Evolutionary conservation across 2,888 invertebrate species (phyloP).

Genomic region (Celastrina argiolus): DNA sequence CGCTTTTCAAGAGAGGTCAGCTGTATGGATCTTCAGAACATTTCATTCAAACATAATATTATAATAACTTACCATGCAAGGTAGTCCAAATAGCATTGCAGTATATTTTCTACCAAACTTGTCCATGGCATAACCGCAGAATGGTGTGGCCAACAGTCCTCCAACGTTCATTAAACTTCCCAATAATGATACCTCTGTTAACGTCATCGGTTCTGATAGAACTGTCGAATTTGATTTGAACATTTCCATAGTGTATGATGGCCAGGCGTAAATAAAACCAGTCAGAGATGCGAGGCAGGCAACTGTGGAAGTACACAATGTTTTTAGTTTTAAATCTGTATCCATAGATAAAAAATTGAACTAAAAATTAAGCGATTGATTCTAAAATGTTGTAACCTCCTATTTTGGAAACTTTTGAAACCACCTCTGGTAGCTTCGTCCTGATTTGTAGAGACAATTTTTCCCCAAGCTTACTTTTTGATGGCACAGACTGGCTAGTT

Average conservation of each 20-base stretch:
- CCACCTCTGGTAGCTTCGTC: too few relatives aligned
- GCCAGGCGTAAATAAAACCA: conserved; percentile 62
- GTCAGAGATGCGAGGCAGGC: conserved; percentile 54
- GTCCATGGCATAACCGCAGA: conserved; percentile 55
- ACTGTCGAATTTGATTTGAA: conserved; percentile 59
- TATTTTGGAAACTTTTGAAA: too few relatives aligned
- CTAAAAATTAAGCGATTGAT: too few relatives aligned
- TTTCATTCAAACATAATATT: too few relatives aligned
- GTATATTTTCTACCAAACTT: conserved; percentile 60
- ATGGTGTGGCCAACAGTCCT: conserved; percentile 53
- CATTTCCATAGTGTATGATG: conserved; percentile 56
- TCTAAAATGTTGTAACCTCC: too few relatives aligned
- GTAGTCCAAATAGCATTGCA: conserved; percentile 58
- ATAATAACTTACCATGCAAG: conserved; percentile 52
- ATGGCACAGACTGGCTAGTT: too few relatives aligned
- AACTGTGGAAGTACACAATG: conserved; percentile 49
- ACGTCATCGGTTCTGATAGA: conserved; percentile 50
- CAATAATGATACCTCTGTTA: conserved; percentile 54
- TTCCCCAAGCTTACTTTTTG: too few relatives aligned
- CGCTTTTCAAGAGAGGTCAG: too few relatives aligned
- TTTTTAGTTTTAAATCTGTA: too few relatives aligned
- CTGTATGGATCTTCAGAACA: too few relatives aligned
- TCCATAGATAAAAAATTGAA: too few relatives aligned
- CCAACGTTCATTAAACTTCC: conserved; percentile 62
- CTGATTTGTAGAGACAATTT: too few relatives aligned